Percentiles rank a stretch among this genome's conserved stretches.
These are phyloP conservation scores for Aratinga solstitialis DNA, from an alignment of 2,797 vertebrate genomes.

Conservation along the genomic window DNA sequence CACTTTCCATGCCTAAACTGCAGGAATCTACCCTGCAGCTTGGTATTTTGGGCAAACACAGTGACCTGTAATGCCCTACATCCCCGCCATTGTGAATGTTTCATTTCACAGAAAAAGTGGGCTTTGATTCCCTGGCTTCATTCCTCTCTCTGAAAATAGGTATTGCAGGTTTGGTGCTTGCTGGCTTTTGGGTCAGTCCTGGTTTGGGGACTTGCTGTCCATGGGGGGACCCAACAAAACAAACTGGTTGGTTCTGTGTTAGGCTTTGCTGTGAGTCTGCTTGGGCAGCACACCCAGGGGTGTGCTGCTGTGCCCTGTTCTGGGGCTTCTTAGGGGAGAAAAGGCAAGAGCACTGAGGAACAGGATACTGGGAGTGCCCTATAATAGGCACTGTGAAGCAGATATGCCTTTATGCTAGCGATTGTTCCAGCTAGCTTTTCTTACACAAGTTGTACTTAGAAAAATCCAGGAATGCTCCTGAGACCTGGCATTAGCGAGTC, in stretches of 20 bases:
- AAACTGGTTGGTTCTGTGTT: neutral
- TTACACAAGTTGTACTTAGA: too few species aligned
- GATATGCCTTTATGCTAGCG: neutral
- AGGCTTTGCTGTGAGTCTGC: neutral
- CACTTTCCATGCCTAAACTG: neutral
- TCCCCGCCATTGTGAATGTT: neutral
- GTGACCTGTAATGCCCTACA: neutral
- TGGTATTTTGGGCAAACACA: neutral
- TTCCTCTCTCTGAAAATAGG: too few species aligned
- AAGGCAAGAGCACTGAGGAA: neutral
- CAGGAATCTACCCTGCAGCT: neutral
- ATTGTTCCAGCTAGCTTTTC: neutral
- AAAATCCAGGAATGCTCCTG: neutral
- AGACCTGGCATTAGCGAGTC: neutral
- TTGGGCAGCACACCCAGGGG: neutral
- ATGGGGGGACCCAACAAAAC: too few species aligned
- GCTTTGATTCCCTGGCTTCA: neutral
- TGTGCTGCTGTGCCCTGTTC: neutral
- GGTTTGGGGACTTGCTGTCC: neutral
- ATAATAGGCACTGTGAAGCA: neutral
- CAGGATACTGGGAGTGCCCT: neutral
- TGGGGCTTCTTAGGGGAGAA: neutral
- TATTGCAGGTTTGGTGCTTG: neutral
- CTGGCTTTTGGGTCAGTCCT: too few species aligned
- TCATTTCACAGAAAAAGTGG: neutral